Evolutionary conservation across 1,140 invertebrate species (phyloP).

Genomic region (Melipona quadrifasciata): DNA sequence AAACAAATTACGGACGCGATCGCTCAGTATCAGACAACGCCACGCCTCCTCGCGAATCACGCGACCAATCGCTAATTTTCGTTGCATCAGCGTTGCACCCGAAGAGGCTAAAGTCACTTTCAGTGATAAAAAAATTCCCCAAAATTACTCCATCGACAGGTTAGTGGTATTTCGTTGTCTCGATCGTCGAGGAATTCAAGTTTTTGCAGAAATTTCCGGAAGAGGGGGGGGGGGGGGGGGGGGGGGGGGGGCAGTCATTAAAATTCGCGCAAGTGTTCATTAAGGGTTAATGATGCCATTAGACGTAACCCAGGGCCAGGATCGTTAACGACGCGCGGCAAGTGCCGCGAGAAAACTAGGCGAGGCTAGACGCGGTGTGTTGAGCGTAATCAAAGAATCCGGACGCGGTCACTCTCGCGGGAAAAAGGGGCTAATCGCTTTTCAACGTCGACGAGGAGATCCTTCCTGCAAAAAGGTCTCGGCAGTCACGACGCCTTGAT

Average conservation of each 20-base stretch:
- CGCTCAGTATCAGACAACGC: no score
- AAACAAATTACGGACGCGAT: no score
- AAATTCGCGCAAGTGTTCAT: constrained; percentile 63
- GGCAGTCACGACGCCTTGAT: neutral
- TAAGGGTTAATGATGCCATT: constrained; percentile 64
- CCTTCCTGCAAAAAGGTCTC: neutral
- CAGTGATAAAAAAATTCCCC: no score
- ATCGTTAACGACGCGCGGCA: constrained; percentile 33
- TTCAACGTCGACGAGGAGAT: neutral
- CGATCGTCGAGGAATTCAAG: neutral
- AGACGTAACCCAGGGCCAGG: constrained; percentile 45
- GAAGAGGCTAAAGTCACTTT: no score
- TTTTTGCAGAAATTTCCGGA: constrained; percentile 46
- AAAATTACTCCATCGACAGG: neutral
- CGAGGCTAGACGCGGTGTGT: neutral
- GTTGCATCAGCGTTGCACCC: no score
- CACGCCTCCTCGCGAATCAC: no score
- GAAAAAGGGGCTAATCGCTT: constrained; percentile 9
- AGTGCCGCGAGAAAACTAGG: constrained; percentile 1
- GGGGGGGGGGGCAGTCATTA: constrained; percentile 44
- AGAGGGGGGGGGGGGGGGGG: constrained; percentile 32
- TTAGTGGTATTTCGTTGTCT: neutral
- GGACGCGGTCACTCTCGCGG: constrained; percentile 1
- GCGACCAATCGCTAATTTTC: no score
- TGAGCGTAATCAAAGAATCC: constrained; percentile 21